Base-by-base conservation (phyloP, 2,113 vertebrate species). In the Tachysurus fulvidraco region DNA sequence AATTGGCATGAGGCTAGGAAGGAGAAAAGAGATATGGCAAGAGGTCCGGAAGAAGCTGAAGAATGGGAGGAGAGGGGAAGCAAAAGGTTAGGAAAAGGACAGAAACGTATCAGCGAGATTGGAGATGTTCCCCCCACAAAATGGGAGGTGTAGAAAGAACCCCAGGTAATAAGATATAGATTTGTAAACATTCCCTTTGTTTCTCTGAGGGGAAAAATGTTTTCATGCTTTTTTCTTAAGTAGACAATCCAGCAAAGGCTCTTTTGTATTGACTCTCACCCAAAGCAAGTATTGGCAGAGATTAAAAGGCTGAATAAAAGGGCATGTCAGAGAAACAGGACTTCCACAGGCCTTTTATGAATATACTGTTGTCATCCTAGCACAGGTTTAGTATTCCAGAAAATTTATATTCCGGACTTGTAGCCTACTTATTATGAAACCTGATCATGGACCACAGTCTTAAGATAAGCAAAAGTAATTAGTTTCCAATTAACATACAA, bases 171-270 rank as follows among this genome's bases (percentile, higher is more conserved):
- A 65, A 65, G 13, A 28, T 50, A 50, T 65, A 83, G 30, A 62
- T 62, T 81, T 41, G 11, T 46, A 83, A 83, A 83, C 25, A 28
- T 50, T n/a, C 17, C 21, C 25, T 11, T 52, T 65, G 6, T 62
- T 23, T 64, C 21, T 64, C 23, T 50, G 78, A n/a, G 19, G 13
- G 52, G 30, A 14, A 60, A 80, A 80, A 59, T 14, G 5, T 12
- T 21, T 23, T 41, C 17, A 21, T 12, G 16, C 16, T 9, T 79
- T 79, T 50, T 79, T 30, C 25, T 52, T n/a, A 77, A 54, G 76
- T 30, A 79, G 14, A 59, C 78, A 81, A 81, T 81, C 78, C 78
- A 81, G 55, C 55, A 23, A 81, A 81, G 12, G 19, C 19, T 59
- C 4, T 60, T 81, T 59, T 41, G 19, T 60, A 60, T 60, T 23